phyloP scores from a whole-genome alignment of 1,140 invertebrate genomes.

The Ceratosolen solmsi region DNA sequence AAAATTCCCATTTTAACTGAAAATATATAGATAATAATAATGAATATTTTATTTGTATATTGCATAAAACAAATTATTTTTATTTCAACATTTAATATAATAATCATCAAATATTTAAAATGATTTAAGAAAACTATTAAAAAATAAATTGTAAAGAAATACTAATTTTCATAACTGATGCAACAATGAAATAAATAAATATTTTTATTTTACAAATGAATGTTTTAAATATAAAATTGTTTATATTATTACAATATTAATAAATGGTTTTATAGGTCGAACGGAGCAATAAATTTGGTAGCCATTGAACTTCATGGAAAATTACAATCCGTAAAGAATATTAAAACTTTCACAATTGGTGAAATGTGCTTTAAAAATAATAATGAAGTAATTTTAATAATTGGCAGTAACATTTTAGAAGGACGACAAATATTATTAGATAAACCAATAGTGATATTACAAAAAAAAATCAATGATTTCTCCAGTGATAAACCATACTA shows the following conservation, averaged over 20 bases:
- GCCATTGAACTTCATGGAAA: conserved; percentile 33
- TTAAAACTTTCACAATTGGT: conserved; percentile 5
- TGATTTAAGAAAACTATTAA: too few relatives aligned
- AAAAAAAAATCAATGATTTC: neutral
- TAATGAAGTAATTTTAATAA: conserved; percentile 15
- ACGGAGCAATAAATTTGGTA: neutral
- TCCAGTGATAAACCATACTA: neutral
- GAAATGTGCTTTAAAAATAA: conserved; percentile 10
- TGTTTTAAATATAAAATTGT: too few relatives aligned
- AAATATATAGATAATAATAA: too few relatives aligned
- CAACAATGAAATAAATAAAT: neutral
- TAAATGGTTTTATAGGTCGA: neutral
- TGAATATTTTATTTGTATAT: too few relatives aligned
- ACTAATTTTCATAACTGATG: too few relatives aligned
- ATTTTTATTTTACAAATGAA: neutral
- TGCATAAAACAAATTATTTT: too few relatives aligned
- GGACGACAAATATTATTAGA: conserved; percentile 28
- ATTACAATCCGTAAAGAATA: conserved; percentile 11
- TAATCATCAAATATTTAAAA: too few relatives aligned
- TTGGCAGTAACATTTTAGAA: conserved; percentile 33
- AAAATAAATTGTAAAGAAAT: too few relatives aligned
- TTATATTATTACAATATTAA: neutral
- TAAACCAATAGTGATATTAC: conserved; percentile 33
- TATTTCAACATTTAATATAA: too few relatives aligned
- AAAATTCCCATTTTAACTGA: too few relatives aligned